These are phyloP conservation scores for Hyphantria cunea DNA, from an alignment of 1,140 invertebrate genomes.

Conservation along the genomic window DNA sequence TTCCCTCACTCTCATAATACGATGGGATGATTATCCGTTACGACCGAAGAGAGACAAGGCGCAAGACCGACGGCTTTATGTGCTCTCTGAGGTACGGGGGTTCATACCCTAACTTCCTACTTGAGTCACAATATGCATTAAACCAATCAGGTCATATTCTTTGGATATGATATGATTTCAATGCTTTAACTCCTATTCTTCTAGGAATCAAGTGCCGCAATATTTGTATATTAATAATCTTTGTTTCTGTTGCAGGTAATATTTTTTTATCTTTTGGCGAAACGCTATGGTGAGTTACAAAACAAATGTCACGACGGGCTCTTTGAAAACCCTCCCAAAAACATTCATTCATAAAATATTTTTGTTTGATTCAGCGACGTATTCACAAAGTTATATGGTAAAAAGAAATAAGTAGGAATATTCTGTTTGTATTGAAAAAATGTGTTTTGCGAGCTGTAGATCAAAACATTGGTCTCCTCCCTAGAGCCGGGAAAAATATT, in stretches of 20 bases:
- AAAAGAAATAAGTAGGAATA: slow-evolving; percentile 53
- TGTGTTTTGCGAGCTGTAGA: slow-evolving; percentile 64
- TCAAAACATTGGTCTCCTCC: slow-evolving; percentile 69
- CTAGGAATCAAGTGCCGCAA: no score
- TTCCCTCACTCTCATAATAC: no score
- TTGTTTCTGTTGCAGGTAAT: slow-evolving; percentile 50
- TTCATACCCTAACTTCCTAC: no score
- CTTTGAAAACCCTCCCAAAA: slow-evolving; percentile 37
- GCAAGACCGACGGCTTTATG: no score
- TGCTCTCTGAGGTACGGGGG: no score
- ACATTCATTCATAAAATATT: slow-evolving; percentile 65
- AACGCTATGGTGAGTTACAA: slow-evolving; percentile 42
- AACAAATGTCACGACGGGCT: slow-evolving; percentile 35
- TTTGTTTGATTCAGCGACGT: slow-evolving; percentile 59
- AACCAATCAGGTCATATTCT: no score
- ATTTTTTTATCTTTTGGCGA: slow-evolving; percentile 28
- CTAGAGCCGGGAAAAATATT: slow-evolving; percentile 61
- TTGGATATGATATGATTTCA: no score
- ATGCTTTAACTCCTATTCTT: no score
- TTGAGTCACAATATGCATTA: no score
- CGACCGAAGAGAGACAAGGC: no score
- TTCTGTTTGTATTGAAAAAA: slow-evolving; percentile 56
- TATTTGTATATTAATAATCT: slow-evolving; percentile 36
- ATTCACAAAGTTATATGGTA: slow-evolving; percentile 61
- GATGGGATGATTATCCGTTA: no score